Conservation (phyloP, 2,888 invertebrate species). For the Hesperia comma region DNA sequence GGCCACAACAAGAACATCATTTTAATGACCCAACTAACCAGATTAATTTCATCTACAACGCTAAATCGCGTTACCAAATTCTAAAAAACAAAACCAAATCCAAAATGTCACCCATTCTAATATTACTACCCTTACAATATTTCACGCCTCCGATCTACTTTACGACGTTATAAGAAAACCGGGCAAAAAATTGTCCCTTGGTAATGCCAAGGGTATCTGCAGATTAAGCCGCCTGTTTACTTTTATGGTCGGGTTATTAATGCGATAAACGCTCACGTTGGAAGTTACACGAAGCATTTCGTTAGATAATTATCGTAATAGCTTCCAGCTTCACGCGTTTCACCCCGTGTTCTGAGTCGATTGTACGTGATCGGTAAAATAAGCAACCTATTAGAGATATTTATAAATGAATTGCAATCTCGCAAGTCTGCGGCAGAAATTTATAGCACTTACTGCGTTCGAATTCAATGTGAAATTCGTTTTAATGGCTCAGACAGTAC, state of each 20-base stretch:
- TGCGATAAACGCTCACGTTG: constrained; percentile 8
- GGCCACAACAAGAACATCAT: too few relatives aligned
- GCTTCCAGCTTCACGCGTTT: not conserved
- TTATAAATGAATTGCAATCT: too few relatives aligned
- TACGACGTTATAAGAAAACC: constrained; percentile 44
- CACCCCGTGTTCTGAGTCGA: too few relatives aligned
- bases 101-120: constrained; percentile 23
- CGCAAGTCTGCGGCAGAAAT: too few relatives aligned
- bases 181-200: constrained; percentile 45
- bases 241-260: constrained; percentile 46
- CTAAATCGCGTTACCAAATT: too few relatives aligned
- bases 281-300: not conserved
- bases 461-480: too few relatives aligned
- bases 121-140: constrained; percentile 41
- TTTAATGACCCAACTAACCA: too few relatives aligned
- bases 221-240: constrained; percentile 49
- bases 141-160: constrained; percentile 39
- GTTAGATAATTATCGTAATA: not conserved
- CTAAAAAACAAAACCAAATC: constrained; percentile 15
- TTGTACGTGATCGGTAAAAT: too few relatives aligned
- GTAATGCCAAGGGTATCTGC: constrained; percentile 45
- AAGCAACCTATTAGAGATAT: too few relatives aligned
- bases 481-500: too few relatives aligned
- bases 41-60: too few relatives aligned
- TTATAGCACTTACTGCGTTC: too few relatives aligned